phyloP scores from a whole-genome alignment of 2,113 vertebrate genomes.

The Psephotus haematonotus region DNA sequence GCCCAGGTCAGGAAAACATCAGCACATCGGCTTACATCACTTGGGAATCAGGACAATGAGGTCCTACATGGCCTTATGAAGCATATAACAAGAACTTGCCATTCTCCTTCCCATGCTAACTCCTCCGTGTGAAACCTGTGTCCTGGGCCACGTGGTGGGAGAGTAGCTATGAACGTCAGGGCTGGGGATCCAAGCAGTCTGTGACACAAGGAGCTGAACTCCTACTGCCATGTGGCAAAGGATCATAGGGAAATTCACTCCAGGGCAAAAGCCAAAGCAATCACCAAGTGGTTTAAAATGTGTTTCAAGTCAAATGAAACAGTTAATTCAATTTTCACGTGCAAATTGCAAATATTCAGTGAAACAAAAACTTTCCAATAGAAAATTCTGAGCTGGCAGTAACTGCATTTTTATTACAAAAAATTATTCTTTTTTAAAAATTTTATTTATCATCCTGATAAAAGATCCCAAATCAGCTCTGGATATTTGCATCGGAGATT shows the following conservation, averaged over 20 bases:
- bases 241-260: not conserved
- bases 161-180: not conserved
- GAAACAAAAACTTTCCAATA: not conserved
- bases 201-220: not conserved
- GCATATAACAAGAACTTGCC: not conserved
- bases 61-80: not conserved
- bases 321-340: not conserved
- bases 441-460: slow-evolving; percentile 28
- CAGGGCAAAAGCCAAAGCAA: not conserved
- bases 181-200: not conserved
- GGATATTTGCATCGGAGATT: slow-evolving; percentile 55
- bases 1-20: not conserved
- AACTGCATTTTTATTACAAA: not conserved
- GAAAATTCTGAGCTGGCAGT: not conserved
- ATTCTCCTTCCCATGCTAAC: not conserved
- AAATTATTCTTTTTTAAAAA: not conserved
- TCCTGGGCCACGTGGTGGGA: rapidly evolving
- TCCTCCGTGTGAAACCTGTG: rapidly evolving
- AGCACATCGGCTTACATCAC: not conserved
- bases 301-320: not conserved
- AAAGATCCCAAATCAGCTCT: not conserved
- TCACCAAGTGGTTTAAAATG: not conserved
- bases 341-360: not conserved
- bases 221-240: not conserved
- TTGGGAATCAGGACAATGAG: not conserved